Base-by-base conservation (phyloP, 2,797 vertebrate species). In the Enteromius unitaeniatus region DNA sequence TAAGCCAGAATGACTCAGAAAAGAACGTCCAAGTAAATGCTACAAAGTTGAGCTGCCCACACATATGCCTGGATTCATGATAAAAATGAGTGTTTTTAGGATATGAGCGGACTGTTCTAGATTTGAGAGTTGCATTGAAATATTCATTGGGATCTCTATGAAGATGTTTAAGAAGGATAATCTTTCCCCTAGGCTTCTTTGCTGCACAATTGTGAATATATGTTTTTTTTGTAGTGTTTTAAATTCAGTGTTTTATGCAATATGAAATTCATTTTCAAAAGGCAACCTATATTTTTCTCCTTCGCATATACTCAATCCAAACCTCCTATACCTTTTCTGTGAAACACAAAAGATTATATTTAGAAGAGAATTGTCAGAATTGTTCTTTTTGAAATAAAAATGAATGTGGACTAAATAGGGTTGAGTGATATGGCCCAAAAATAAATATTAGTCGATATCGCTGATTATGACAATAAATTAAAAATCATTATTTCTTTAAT, bases 41-140 rank as follows among this genome's bases (percentile, higher is more conserved):
- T 79, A 6, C 78, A 62, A 64, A 11, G 23, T 70, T 13, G 23
- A 82, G 23, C 55, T 67, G 15, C 62, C 68, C 51, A 81, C 76
- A 64, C 73, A 45, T 17, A 21, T 31, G 42, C 40, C 21, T 42
- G 21, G 31, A 31, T 64, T 78, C 15, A 40, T 58, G 21, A 14
- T 78, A 21, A 74, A n/a, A 84, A 73, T 49, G 4, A 49, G 73
- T 77, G 53, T 53, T 81, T 62, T 60, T 75, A 58, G 8, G 67
- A 60, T 45, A 64, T 37, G 42, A 23, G 4, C 34, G 79, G 70
- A 58, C 76, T 70, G 31, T 85, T 84, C 84, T 81, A 76, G 67
- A 72, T 76, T 72, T 65, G 42, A 77, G 40, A 69, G 15, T 78
- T 60, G 40, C 37, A 51, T 26, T 55, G 9, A 60, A 68, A 76